A percentile compares a stretch with the other conserved stretches of the same genome.
These are phyloP conservation scores for Lophotriccus pileatus DNA, from an alignment of 2,797 vertebrate species.

Conservation along the genomic window DNA sequence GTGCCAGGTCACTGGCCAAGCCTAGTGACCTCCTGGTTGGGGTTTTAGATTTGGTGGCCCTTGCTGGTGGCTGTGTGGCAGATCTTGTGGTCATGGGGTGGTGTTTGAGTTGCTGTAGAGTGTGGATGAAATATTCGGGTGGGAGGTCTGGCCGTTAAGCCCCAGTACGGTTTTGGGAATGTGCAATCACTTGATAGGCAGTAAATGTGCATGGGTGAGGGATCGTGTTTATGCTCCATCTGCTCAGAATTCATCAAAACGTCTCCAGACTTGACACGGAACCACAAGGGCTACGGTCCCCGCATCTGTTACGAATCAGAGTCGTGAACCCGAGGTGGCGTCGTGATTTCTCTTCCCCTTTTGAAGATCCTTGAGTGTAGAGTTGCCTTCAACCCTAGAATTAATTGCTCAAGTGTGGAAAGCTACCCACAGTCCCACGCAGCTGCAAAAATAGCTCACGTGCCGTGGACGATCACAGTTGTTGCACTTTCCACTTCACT, in stretches of 20 bases:
- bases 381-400: conserved; percentile 56
- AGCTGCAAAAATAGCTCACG: conserved; percentile 36
- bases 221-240: conserved; percentile 48
- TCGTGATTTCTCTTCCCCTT: conserved; percentile 33
- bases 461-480: neutral
- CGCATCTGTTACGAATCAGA: conserved; percentile 55
- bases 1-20: neutral
- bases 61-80: neutral
- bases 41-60: neutral
- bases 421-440: conserved; percentile 17
- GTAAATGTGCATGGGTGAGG: conserved; percentile 5
- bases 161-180: neutral
- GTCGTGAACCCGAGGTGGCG: conserved; percentile 33
- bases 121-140: neutral
- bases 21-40: neutral
- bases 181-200: conserved; percentile 13
- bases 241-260: conserved; percentile 61
- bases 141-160: neutral
- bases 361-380: conserved; percentile 47
- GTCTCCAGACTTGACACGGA: conserved; percentile 5
- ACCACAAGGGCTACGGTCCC: neutral
- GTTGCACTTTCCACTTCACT: neutral
- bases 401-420: conserved; percentile 45
- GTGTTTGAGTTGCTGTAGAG: neutral
- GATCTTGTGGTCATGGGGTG: neutral